A percentile compares a stretch with the other conserved stretches of the same genome.
These are phyloP conservation scores for Hycleus cichorii DNA, from an alignment of 1,140 invertebrate species.

Conservation along the genomic window DNA sequence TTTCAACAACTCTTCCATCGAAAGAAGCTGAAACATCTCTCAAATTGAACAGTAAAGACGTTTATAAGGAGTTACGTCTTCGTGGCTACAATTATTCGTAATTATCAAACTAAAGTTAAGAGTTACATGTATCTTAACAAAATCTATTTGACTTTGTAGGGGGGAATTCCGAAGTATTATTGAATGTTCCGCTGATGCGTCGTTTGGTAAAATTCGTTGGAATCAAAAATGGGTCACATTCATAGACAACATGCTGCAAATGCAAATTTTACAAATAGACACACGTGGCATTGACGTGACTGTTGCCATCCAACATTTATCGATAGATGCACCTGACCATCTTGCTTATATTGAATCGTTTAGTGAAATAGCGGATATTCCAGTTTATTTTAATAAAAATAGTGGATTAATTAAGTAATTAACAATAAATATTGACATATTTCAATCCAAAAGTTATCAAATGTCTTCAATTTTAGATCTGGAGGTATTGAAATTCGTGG, in stretches of 20 bases:
- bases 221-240: too few species aligned
- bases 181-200: too few species aligned
- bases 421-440: background rate
- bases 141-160: constrained; percentile 9
- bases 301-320: too few species aligned
- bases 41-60: constrained; percentile 47
- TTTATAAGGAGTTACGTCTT: constrained; percentile 85
- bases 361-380: too few species aligned
- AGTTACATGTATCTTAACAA: background rate
- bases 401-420: background rate
- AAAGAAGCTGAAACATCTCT: constrained; percentile 61
- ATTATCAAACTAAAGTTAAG: background rate
- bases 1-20: constrained; percentile 51
- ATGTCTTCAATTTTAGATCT: background rate
- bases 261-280: too few species aligned
- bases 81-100: constrained; percentile 83
- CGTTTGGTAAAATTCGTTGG: too few species aligned
- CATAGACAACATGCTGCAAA: too few species aligned
- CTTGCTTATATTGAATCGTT: too few species aligned
- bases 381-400: constrained; percentile 25
- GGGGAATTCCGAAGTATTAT: constrained; percentile 29
- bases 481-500: constrained; percentile 45
- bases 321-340: too few species aligned
- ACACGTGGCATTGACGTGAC: too few species aligned
- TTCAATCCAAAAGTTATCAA: background rate